These are phyloP conservation scores for Drosophila repleta DNA, from an alignment of 1,140 invertebrate genomes.

Conservation along the genomic window DNA sequence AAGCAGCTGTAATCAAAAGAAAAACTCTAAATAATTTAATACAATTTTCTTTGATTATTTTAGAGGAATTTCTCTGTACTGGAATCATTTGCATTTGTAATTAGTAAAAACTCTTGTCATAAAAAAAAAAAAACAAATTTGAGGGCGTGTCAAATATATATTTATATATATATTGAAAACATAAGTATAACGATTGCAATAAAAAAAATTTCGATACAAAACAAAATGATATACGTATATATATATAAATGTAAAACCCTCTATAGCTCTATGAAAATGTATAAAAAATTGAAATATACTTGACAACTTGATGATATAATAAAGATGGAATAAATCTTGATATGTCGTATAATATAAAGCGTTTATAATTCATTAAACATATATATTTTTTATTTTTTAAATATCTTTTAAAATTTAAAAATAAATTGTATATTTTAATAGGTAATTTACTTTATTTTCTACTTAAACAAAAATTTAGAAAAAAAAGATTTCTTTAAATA, in stretches of 20 bases:
- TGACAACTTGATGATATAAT: conserved; percentile 44
- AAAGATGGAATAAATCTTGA: conserved; percentile 22
- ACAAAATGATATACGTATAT: conserved; percentile 7
- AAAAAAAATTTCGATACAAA: conserved; percentile 23
- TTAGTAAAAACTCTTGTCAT: conserved; percentile 19
- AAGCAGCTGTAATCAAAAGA: conserved; percentile 33
- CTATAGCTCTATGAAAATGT: too few relatives aligned
- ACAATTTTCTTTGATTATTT: neutral
- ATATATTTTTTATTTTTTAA: too few relatives aligned
- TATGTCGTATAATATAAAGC: neutral
- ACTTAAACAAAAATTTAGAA: too few relatives aligned
- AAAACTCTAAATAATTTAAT: neutral
- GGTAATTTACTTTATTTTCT: too few relatives aligned
- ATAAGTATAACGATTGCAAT: conserved; percentile 50
- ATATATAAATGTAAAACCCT: neutral
- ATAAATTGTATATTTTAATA: too few relatives aligned
- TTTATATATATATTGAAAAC: neutral
- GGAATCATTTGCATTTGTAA: conserved; percentile 33
- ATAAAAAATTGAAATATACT: conserved; percentile 3
- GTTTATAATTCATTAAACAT: too few relatives aligned
- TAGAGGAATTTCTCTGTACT: neutral
- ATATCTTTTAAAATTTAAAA: too few relatives aligned
- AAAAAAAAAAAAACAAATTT: conserved; percentile 18
- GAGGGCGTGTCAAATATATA: conserved; percentile 3
- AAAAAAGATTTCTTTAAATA: too few relatives aligned